Conservation (phyloP, 2,888 invertebrate species). For the Philereme transversata region DNA sequence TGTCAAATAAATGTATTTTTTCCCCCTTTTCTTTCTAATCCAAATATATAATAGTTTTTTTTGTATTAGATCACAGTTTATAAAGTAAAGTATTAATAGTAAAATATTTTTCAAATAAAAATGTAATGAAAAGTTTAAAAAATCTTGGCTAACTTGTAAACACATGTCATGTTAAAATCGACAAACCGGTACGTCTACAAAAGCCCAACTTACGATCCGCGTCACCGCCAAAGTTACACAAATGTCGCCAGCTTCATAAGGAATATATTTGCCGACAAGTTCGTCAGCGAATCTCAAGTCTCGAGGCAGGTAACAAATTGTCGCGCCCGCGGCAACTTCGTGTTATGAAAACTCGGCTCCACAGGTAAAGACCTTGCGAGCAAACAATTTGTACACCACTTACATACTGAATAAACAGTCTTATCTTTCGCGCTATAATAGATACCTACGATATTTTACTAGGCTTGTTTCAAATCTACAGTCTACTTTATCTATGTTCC, state of each 20-base stretch:
- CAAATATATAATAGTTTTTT: too few species aligned
- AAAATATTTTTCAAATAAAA: too few species aligned
- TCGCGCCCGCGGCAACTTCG: slow-evolving; percentile 68
- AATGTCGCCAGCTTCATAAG: slow-evolving; percentile 49
- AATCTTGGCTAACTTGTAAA: too few species aligned
- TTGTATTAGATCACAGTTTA: too few species aligned
- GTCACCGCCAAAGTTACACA: slow-evolving; percentile 29
- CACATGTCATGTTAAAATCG: slow-evolving; percentile 9
- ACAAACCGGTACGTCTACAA: not conserved
- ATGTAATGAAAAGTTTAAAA: too few species aligned
- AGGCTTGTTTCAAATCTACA: slow-evolving; percentile 44
- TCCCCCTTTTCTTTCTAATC: too few species aligned
- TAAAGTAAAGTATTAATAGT: too few species aligned
- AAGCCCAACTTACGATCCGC: slow-evolving; percentile 10
- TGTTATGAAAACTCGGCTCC: slow-evolving; percentile 74
- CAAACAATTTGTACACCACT: slow-evolving; percentile 79
- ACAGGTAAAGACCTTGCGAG: slow-evolving; percentile 70
- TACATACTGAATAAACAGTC: slow-evolving; percentile 75
- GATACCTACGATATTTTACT: slow-evolving; percentile 58
- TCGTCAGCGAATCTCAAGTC: slow-evolving; percentile 71
- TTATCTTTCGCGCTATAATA: slow-evolving; percentile 62
- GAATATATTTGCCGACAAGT: slow-evolving; percentile 66
- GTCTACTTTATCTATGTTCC: slow-evolving; percentile 28
- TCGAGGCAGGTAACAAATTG: slow-evolving; percentile 69
- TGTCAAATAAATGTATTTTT: too few species aligned